phyloP scores from a whole-genome alignment of 2,113 vertebrate genomes.

The Charadrius vociferus region DNA sequence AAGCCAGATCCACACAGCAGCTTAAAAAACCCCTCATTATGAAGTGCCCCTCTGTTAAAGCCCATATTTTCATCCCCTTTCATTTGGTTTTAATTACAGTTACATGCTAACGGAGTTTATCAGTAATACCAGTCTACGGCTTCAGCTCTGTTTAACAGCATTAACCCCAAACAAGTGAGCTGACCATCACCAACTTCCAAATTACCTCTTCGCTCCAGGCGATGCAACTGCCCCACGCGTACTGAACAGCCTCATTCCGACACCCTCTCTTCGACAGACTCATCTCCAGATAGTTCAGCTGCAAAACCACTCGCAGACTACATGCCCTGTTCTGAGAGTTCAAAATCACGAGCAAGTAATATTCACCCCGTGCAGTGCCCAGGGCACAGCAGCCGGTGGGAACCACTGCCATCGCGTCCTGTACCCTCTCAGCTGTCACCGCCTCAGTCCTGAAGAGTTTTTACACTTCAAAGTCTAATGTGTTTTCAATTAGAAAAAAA shows the following conservation, averaged over 20 bases:
- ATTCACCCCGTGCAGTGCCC: not conserved
- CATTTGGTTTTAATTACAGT: not conserved
- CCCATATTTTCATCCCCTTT: not conserved
- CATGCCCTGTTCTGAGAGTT: fast-evolving
- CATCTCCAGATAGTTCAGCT: not conserved
- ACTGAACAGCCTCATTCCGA: fast-evolving
- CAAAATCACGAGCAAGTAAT: fast-evolving
- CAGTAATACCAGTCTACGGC: not conserved
- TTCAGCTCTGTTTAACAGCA: not conserved
- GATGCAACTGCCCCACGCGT: not conserved
- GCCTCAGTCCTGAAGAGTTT: not conserved
- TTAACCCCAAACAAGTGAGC: not conserved
- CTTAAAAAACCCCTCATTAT: not conserved
- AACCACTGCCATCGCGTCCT: not conserved
- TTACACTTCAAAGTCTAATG: fast-evolving
- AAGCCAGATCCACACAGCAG: not conserved
- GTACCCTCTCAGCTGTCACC: not conserved
- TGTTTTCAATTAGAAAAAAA: not conserved
- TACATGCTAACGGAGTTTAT: not conserved
- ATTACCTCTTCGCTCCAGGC: not conserved
- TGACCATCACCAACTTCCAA: not conserved
- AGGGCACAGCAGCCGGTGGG: not conserved
- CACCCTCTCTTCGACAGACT: fast-evolving
- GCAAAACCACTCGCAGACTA: not conserved
- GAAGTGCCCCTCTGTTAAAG: fast-evolving